phyloP scores from a whole-genome alignment of 2,888 invertebrate genomes.

The Crematogaster levior region DNA sequence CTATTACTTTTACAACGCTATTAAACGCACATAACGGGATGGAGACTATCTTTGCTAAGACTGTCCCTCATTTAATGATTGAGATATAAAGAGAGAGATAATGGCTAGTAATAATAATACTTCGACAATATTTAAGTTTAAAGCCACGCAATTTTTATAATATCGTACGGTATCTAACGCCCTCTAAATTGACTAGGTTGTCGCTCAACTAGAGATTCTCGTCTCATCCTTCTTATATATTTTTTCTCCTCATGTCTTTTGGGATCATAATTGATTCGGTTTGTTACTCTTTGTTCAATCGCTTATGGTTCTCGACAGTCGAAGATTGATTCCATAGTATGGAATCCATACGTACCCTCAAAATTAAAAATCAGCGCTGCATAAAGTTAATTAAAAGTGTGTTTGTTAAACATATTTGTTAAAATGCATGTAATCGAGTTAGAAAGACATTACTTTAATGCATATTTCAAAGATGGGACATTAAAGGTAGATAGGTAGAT shows the following conservation, averaged over 20 bases:
- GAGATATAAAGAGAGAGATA: constrained; percentile 14
- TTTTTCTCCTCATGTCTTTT: neutral
- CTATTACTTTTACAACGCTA: constrained; percentile 16
- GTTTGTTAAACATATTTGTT: neutral
- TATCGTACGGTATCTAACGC: constrained; percentile 34
- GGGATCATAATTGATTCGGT: constrained; percentile 7
- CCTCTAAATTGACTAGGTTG: constrained; percentile 67
- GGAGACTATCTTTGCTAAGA: constrained; percentile 20
- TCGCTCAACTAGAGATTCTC: constrained; percentile 28
- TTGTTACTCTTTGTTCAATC: neutral
- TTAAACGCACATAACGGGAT: constrained; percentile 14
- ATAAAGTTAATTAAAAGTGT: constrained; percentile 12
- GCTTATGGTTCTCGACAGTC: neutral
- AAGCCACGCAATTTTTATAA: constrained; percentile 39
- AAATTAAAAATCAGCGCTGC: constrained; percentile 11
- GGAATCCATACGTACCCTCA: constrained; percentile 7
- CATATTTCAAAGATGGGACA: neutral
- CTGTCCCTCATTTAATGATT: constrained; percentile 13
- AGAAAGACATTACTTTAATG: constrained; percentile 8
- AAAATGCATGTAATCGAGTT: constrained; percentile 13
- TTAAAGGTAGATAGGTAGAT: no score
- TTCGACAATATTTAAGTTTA: constrained; percentile 40
- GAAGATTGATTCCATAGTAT: neutral
- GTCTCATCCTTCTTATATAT: neutral
- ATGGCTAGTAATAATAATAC: constrained; percentile 30